Evolutionary conservation across 2,113 vertebrate genomes (phyloP).

Genomic region (Ursus arctos): DNA sequence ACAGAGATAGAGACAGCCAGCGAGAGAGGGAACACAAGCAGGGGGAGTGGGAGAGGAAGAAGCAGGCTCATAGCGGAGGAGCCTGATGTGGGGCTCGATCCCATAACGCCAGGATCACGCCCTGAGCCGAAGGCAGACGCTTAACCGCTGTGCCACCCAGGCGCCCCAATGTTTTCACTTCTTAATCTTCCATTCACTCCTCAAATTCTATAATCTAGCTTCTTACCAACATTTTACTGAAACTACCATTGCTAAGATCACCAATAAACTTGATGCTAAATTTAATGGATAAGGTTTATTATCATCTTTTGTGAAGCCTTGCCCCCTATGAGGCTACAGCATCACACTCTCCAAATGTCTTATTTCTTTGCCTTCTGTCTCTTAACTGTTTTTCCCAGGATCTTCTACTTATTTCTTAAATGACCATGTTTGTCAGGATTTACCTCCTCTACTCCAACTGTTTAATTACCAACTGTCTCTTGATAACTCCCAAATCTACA

Average conservation of each 20-base stretch:
- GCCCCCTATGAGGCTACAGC: background rate
- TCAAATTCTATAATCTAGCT: background rate
- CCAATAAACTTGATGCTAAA: background rate
- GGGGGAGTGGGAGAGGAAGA: too few species aligned
- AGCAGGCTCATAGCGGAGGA: too few species aligned
- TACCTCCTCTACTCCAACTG: background rate
- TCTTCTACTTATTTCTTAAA: background rate
- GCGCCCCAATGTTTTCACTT: background rate
- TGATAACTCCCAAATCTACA: background rate
- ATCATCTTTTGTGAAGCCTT: background rate
- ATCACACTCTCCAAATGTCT: background rate
- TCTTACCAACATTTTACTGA: background rate
- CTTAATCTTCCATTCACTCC: background rate
- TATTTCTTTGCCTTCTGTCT: background rate
- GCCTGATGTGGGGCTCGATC: too few species aligned
- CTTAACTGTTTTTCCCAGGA: background rate
- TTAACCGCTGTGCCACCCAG: too few species aligned
- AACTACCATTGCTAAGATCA: background rate
- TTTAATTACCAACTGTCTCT: background rate
- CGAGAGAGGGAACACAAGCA: too few species aligned
- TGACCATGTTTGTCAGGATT: background rate
- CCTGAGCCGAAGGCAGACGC: too few species aligned
- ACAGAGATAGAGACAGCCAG: too few species aligned
- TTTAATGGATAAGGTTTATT: background rate
- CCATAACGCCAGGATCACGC: too few species aligned